phyloP scores from a whole-genome alignment of 2,888 invertebrate species.

The Sminthurinus aureus region DNA sequence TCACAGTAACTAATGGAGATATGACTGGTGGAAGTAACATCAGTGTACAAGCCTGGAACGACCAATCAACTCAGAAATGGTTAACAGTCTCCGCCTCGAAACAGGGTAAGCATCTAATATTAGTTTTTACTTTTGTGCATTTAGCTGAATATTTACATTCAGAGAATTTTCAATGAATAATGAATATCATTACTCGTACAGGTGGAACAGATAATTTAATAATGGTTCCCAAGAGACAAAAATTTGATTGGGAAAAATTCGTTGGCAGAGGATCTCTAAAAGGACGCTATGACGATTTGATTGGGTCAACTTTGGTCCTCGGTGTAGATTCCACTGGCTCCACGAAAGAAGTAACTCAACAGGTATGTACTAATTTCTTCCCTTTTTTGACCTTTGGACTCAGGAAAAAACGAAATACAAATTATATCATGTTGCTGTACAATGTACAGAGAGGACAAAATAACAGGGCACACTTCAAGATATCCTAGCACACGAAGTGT shows the following conservation, averaged over 20 bases:
- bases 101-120: background rate
- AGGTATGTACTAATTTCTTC: background rate
- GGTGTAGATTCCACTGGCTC: background rate
- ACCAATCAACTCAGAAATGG: background rate
- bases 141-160: too few relatives aligned
- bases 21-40: background rate
- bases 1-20: background rate
- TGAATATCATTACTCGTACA: background rate
- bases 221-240: background rate
- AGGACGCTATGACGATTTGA: background rate
- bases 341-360: background rate
- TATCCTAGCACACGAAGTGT: too few relatives aligned
- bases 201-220: background rate
- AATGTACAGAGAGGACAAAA: too few relatives aligned
- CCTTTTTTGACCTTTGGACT: too few relatives aligned
- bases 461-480: too few relatives aligned
- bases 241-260: background rate
- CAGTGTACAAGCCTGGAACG: background rate
- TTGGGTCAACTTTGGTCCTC: background rate
- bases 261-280: background rate
- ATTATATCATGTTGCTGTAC: too few relatives aligned
- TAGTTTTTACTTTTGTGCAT: too few relatives aligned
- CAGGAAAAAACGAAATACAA: too few relatives aligned
- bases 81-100: background rate
- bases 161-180: too few relatives aligned